Base-by-base conservation (phyloP, 2,113 vertebrate genomes). In the Antechinus flavipes region DNA sequence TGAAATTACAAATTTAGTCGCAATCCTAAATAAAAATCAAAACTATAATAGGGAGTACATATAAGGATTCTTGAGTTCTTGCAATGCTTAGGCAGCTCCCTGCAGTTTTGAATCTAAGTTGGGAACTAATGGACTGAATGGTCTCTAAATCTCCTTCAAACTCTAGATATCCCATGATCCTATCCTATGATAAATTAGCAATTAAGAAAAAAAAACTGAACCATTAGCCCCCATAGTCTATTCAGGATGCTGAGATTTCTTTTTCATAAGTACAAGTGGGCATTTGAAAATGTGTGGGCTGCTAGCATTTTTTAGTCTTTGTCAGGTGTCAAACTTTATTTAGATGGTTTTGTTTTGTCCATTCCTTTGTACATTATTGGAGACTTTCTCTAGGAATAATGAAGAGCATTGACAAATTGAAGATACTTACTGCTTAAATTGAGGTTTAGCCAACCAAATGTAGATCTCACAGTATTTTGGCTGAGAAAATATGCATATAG, bases 271-370 rank as follows among this genome's bases (percentile, higher is more conserved):
- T 76, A 90, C 35, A 93, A 90, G 68, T 50, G 22, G 19, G 7
- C n/a, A 84, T 90, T 24, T 95, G 47, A 52, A 93, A 95, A 92
- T 94, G 9, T 93, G 42, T 58, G 11, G 94, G 30, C 58, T 92
- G 56, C 52, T 92, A 14, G 42, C 91, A 61, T 89, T 94, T 93
- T 93, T 93, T 42, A 84, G 19, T 6, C 16, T 84, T 84, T 42
- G 16, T n/a, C 35, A 42, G 68, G 14, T 19, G 42, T 1, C 5
- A 84, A 84, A 84, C 68, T 84, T 49, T 42, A 46, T 92, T 76
- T 84, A 9, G 16, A 58, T 46, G 46, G 22, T 49, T 90, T 96
- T 68, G 90, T 54, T 97, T 97, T 94, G 93, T 76, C 90, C 30
- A 92, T 95, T 92, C 96, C 55, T 93, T 94, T 53, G 8, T 27